Base-by-base conservation (phyloP, 2,797 vertebrate species). In the Cuculus canorus region DNA sequence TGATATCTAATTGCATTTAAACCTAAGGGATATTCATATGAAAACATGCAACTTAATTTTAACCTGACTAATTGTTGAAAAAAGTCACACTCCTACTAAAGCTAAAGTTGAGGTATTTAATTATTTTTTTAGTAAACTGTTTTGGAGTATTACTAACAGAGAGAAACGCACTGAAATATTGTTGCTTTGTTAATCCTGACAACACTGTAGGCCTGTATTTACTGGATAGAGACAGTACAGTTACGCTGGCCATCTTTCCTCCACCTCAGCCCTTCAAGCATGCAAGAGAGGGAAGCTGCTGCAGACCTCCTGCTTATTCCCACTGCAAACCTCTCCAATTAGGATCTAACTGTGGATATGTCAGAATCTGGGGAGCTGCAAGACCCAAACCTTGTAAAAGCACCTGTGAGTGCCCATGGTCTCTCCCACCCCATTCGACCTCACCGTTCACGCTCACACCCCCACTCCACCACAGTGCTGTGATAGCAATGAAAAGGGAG, bases 291-390 rank as follows among this genome's bases (percentile, higher is more conserved):
- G 18, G 14, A 81, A 90, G 50, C 13, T 48, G 13, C 28, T 35
- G 64, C 45, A 77, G 35, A 81, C 5, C 18, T 71, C 32, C 41
- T 56, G 8, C 28, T 59, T 56, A 81, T 84, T 4, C 10, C 28
- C n/a, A 28, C 7, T 45, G 25, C 35, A 76, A 30, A 79, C 32
- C 33, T 48, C 32, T 56, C 33, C 60, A 64, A 68, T 17, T 10
- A 86, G 75, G 30, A 87, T 39, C n/a, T 47, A 33, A 41, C 13
- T 56, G 37, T 21, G 25, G 17, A 79, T 80, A 82, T 77, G 13
- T 18, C 22, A 47, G 19, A 35, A 59, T 15, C 15, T 0, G 0
- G 5, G 13, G 9, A 66, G 7, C n/a, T 85, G 19, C 27, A 69
- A 82, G n/a, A 65, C 30, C 9, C 37, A 35, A 35, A 14, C 30